A percentile compares a stretch with the other conserved stretches of the same genome.
phyloP scores from a whole-genome alignment of 2,113 vertebrate genomes.

The Alethe diademata region DNA sequence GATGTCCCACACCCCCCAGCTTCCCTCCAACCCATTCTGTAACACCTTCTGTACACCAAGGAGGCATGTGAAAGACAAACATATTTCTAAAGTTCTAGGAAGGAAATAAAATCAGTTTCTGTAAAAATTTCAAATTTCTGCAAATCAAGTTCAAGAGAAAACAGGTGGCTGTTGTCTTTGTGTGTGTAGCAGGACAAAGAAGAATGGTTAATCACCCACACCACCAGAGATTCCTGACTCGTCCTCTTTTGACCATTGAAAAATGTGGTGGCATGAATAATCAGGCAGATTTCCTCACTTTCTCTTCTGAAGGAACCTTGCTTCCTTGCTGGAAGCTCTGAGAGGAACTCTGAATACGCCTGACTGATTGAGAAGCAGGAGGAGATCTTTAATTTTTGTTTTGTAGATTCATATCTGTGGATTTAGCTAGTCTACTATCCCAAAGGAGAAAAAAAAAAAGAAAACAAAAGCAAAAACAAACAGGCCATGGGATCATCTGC shows the following conservation, averaged over 20 bases:
- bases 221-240: neutral
- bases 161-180: neutral
- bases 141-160: neutral
- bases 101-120: neutral
- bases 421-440: neutral
- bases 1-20: neutral
- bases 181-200: neutral
- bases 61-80: neutral
- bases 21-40: neutral
- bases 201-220: neutral
- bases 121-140: neutral
- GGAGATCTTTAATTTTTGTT: conserved; percentile 13
- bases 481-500: conserved; percentile 3
- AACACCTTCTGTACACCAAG: neutral
- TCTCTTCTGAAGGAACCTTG: neutral
- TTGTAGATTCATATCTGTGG: conserved; percentile 19
- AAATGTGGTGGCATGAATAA: conserved; percentile 9
- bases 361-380: neutral
- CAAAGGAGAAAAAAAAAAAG: neutral
- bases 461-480: conserved; percentile 5
- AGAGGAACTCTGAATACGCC: neutral
- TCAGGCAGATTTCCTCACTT: neutral
- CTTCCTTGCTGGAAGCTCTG: neutral
- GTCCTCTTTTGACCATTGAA: neutral
- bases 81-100: neutral